Percentiles rank a stretch among this genome's conserved stretches.
Evolutionary conservation across 2,797 vertebrate species (phyloP).

Genomic region (Muscicapa comitata): DNA sequence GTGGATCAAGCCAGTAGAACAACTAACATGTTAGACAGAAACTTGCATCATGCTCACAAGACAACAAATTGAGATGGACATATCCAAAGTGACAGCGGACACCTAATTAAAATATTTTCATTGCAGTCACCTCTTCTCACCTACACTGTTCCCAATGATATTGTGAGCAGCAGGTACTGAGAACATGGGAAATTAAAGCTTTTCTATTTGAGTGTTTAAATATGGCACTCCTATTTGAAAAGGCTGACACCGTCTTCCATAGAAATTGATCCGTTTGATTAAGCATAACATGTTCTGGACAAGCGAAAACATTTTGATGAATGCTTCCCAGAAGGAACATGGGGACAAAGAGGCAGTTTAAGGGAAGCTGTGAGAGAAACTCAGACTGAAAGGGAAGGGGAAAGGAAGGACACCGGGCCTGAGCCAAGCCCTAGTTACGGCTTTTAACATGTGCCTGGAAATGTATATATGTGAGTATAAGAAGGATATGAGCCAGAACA

Average conservation of each 20-base stretch:
- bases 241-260: not conserved
- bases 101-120: not conserved
- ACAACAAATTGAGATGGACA: not conserved
- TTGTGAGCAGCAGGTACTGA: not conserved
- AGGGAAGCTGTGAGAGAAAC: slow-evolving; percentile 11
- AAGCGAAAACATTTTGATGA: slow-evolving; percentile 31
- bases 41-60: not conserved
- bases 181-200: not conserved
- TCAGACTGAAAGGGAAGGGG: slow-evolving; percentile 24
- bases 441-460: slow-evolving; percentile 69
- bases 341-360: slow-evolving; percentile 10
- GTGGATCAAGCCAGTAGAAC: not conserved
- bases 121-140: not conserved
- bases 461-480: slow-evolving; percentile 34
- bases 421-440: slow-evolving; percentile 44
- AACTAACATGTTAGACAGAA: not conserved
- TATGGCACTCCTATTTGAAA: not conserved
- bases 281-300: not conserved
- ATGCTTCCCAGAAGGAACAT: slow-evolving; percentile 5
- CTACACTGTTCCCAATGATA: not conserved
- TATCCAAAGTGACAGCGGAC: not conserved
- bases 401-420: slow-evolving; percentile 39
- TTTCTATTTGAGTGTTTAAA: not conserved
- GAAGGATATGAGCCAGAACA: slow-evolving; percentile 72
- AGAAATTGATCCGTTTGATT: not conserved